Evolutionary conservation across 2,888 invertebrate species (phyloP).

Genomic region (Noctua janthina): DNA sequence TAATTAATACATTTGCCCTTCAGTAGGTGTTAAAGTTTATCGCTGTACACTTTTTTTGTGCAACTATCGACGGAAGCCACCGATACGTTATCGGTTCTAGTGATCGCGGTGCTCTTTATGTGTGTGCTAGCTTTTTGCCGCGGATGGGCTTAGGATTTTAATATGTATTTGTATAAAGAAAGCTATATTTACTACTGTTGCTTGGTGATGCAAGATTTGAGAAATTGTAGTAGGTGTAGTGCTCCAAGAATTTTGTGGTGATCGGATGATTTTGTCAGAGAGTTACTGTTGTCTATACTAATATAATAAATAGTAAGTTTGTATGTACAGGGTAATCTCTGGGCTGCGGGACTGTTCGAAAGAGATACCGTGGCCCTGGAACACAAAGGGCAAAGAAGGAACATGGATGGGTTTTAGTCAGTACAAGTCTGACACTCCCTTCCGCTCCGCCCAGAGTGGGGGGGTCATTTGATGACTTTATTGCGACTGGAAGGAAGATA

Average conservation of each 20-base stretch:
- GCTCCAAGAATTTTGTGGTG: not conserved
- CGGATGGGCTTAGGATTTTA: slow-evolving; percentile 3
- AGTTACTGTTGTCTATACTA: no score
- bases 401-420: no score
- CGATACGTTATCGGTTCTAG: slow-evolving; percentile 66
- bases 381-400: no score
- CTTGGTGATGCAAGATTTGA: not conserved
- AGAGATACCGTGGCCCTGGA: no score
- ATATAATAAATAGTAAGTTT: no score
- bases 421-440: no score
- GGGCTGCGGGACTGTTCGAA: no score
- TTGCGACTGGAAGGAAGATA: not conserved
- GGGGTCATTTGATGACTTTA: not conserved
- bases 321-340: no score
- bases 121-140: slow-evolving; percentile 5
- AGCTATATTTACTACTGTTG: not conserved
- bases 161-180: not conserved
- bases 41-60: slow-evolving; percentile 54
- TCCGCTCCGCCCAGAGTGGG: no score
- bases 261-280: not conserved
- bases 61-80: slow-evolving; percentile 63
- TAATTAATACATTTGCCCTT: slow-evolving; percentile 64
- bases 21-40: slow-evolving; percentile 67
- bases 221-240: not conserved
- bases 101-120: slow-evolving; percentile 64